Base-by-base conservation (phyloP, 1,140 invertebrate genomes). In the Pristionchus pacificus region DNA sequence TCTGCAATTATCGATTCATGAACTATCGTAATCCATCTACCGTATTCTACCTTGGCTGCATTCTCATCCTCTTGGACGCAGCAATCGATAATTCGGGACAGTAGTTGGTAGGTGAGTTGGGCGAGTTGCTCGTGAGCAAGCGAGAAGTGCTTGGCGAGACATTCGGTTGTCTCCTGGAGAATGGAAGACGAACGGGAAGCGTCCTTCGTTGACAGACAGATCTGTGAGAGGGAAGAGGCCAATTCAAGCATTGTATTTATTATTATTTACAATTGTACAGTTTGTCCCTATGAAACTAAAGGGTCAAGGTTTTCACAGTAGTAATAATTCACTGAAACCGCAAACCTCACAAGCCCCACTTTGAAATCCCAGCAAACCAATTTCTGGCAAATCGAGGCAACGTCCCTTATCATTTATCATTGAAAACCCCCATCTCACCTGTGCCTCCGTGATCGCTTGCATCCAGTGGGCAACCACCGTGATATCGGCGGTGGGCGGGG, bases 391-490 rank as follows among this genome's bases (percentile, higher is more conserved):
- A n/a, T n/a, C n/a, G n/a, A n/a, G n/a, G n/a, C n/a, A n/a, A n/a
- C n/a, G n/a, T n/a, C n/a, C n/a, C n/a, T n/a, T n/a, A n/a, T n/a
- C n/a, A n/a, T n/a, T n/a, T n/a, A n/a, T n/a, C n/a, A n/a, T n/a
- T n/a, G n/a, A n/a, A n/a, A n/a, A n/a, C n/a, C n/a, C n/a, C n/a
- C n/a, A n/a, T n/a, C n/a, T n/a, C 19, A 49, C 70, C 32, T 79
- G 78, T 3, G 77, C 71, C 68, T 79, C 78, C 14, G 70, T 61
- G 2, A 79, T 28, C 1, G 77, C 78, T 68, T 79, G 77, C 68
- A 79, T 78, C 77, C 77, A 79, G 55, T 79, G 79, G 2, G 78
- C 78, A 66, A 62, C 75, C 6, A 79, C 78, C 19, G 78, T 66
- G 1, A 79, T 71, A 61, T 79, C 78, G n/a, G 65, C 60, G 2